A percentile compares a stretch with the other conserved stretches of the same genome.
Evolutionary conservation across 2,888 invertebrate genomes (phyloP).

Genomic region (Caenorhabditis sp.): DNA sequence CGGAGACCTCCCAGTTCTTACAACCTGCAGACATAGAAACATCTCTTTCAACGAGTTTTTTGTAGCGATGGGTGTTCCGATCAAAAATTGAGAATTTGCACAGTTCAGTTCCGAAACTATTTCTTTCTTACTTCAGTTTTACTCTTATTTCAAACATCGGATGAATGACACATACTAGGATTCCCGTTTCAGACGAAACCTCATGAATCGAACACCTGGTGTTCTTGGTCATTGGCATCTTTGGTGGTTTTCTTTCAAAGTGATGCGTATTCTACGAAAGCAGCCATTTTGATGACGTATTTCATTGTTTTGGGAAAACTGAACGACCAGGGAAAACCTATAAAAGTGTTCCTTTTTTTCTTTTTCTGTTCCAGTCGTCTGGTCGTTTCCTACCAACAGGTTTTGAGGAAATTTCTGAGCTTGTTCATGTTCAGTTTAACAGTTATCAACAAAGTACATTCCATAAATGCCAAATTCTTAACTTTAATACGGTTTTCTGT

Average conservation of each 20-base stretch:
- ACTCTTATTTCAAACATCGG: too few species aligned
- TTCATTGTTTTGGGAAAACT: conserved; percentile 8
- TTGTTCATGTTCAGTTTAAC: too few species aligned
- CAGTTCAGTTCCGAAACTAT: neutral
- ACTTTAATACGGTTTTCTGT: too few species aligned
- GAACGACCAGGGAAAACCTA: conserved; percentile 22
- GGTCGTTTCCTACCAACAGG: neutral
- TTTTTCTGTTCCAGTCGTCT: neutral
- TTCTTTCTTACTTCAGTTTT: too few species aligned
- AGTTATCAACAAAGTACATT: neutral
- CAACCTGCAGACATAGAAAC: neutral
- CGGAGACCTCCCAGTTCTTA: conserved; percentile 27
- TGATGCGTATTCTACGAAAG: conserved; percentile 9
- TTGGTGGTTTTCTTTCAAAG: conserved; percentile 8
- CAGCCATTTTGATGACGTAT: neutral
- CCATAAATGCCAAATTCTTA: neutral
- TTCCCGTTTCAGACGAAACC: neutral
- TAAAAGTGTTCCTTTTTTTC: neutral
- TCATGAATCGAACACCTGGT: neutral
- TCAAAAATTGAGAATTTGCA: conserved; percentile 26
- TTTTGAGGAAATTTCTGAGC: too few species aligned
- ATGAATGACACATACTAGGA: neutral
- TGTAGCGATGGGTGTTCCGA: conserved; percentile 12
- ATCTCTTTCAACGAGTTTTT: conserved; percentile 1
- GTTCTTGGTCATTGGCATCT: conserved; percentile 16